A percentile compares a stretch with the other conserved stretches of the same genome.
These are phyloP conservation scores for Tachysurus fulvidraco DNA, from an alignment of 2,113 vertebrate species.

Conservation along the genomic window DNA sequence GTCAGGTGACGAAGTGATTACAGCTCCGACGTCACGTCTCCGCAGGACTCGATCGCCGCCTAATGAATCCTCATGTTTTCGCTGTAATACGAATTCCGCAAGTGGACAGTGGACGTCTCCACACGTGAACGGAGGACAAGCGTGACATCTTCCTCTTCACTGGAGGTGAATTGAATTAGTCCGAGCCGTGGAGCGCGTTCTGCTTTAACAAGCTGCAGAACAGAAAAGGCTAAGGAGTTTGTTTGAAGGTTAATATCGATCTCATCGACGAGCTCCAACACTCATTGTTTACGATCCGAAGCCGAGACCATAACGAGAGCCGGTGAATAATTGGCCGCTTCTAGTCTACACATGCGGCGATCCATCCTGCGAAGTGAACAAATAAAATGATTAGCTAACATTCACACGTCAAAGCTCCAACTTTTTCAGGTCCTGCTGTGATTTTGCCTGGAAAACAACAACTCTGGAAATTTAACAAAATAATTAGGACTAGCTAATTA, in stretches of 20 bases:
- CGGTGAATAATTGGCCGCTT: not conserved
- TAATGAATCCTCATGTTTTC: not conserved
- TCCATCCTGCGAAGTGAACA: not conserved
- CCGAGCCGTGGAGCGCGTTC: not conserved
- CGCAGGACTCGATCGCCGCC: no score
- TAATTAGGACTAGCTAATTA: not conserved
- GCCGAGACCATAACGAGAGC: not conserved
- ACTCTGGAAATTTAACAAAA: not conserved
- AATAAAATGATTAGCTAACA: not conserved
- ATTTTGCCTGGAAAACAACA: no score
- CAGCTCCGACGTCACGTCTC: not conserved
- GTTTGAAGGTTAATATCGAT: not conserved
- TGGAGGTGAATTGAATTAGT: not conserved
- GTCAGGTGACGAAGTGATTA: conserved; percentile 19
- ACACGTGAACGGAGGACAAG: not conserved
- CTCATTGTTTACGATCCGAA: not conserved
- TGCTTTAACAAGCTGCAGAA: not conserved
- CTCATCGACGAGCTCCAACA: not conserved
- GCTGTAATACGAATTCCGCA: not conserved
- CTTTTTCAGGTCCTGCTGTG: not conserved
- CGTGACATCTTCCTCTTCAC: not conserved
- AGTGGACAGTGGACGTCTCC: not conserved
- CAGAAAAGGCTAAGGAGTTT: not conserved
- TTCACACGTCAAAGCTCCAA: not conserved
- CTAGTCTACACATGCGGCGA: not conserved